Percentiles rank a stretch among this genome's conserved stretches.
Evolutionary conservation across 2,888 invertebrate genomes (phyloP).

Genomic region (Plagodis pulveraria): DNA sequence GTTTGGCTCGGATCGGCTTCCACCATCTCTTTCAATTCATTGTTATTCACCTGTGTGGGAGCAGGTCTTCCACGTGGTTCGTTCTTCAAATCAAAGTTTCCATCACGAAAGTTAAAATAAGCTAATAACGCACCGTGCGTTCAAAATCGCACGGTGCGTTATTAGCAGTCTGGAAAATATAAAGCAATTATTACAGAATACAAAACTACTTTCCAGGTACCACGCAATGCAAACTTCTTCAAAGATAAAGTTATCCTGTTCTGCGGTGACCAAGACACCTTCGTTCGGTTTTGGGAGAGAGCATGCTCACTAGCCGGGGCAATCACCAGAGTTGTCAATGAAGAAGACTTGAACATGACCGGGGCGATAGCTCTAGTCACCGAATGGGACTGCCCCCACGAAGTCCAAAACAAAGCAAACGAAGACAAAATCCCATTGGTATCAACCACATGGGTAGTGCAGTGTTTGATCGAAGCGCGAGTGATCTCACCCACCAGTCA

Average conservation of each 20-base stretch:
- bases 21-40: too few relatives aligned
- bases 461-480: constrained; percentile 87
- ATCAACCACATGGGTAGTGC: constrained; percentile 88
- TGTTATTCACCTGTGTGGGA: too few relatives aligned
- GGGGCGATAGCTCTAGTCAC: constrained; percentile 84
- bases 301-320: constrained; percentile 85
- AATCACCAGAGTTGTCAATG: constrained; percentile 75
- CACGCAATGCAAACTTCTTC: constrained; percentile 71
- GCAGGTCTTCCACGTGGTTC: too few relatives aligned
- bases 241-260: constrained; percentile 78
- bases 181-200: neutral
- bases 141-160: too few relatives aligned
- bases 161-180: neutral
- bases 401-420: constrained; percentile 81
- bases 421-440: constrained; percentile 87
- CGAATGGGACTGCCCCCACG: constrained; percentile 86
- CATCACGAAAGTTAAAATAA: too few relatives aligned
- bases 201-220: constrained; percentile 49
- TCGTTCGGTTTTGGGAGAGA: constrained; percentile 86
- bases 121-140: too few relatives aligned
- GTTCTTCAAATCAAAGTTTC: too few relatives aligned
- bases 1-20: too few relatives aligned
- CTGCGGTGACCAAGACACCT: constrained; percentile 81
- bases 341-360: constrained; percentile 74
- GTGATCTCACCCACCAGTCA: constrained; percentile 77